phyloP scores from a whole-genome alignment of 2,113 vertebrate species.

The Leucopternis melanops region DNA sequence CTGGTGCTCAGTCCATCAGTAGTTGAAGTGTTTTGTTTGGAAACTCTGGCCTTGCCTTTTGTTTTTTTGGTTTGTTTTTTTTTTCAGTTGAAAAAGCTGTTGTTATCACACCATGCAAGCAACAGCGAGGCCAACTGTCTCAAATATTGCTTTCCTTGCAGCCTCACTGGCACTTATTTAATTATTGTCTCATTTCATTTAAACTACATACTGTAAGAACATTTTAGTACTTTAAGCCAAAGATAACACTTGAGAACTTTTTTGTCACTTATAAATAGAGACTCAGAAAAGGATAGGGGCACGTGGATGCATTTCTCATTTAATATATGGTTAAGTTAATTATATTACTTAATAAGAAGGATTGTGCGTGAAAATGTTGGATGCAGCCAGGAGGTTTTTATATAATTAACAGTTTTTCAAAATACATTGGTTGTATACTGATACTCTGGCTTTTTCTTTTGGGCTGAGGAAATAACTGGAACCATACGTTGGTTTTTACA shows the following conservation, averaged over 20 bases:
- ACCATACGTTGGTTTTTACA: background rate
- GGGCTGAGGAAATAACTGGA: background rate
- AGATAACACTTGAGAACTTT: background rate
- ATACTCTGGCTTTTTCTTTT: background rate
- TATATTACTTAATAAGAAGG: background rate
- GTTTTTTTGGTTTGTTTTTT: background rate
- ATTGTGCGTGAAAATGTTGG: background rate
- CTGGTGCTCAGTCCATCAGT: background rate
- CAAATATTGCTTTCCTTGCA: background rate
- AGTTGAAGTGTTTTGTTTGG: background rate
- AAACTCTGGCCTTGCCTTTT: background rate
- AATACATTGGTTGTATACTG: background rate
- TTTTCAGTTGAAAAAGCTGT: background rate
- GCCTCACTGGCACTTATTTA: background rate
- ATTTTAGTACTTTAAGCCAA: slow-evolving; percentile 9
- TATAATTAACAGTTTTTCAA: background rate
- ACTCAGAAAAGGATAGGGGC: background rate
- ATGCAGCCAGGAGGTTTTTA: background rate
- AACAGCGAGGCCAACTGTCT: rapidly evolving
- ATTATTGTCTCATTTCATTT: background rate
- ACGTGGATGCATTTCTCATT: background rate
- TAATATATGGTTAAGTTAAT: background rate
- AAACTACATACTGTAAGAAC: background rate
- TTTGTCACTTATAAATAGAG: background rate
- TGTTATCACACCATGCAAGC: background rate